These are phyloP conservation scores for Mormoops blainvillei DNA, from an alignment of 2,113 vertebrate species.

Conservation along the genomic window DNA sequence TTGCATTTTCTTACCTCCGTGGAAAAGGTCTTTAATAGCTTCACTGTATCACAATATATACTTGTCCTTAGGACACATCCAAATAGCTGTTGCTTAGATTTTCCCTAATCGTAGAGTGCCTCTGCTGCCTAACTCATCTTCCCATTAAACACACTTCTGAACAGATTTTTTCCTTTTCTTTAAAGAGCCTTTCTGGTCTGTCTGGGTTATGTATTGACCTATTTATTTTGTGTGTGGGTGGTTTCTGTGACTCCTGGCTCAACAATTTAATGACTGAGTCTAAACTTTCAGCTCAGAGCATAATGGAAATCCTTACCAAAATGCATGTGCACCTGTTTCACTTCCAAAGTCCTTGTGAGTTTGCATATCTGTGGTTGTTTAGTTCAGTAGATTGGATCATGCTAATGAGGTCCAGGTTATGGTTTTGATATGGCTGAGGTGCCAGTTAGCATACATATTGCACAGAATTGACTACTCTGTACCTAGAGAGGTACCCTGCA, in stretches of 20 bases:
- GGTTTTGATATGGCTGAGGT: background rate
- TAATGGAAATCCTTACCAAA: slow-evolving; percentile 57
- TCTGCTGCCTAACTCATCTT: background rate
- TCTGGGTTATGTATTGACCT: slow-evolving; percentile 58
- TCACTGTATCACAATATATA: background rate
- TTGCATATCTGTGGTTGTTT: background rate
- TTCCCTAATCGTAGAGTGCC: background rate
- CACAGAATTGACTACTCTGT: background rate
- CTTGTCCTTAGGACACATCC: background rate
- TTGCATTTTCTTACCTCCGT: slow-evolving; percentile 21
- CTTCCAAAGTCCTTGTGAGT: background rate
- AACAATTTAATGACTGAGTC: slow-evolving; percentile 15
- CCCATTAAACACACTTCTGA: background rate
- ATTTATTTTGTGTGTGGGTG: slow-evolving; percentile 60
- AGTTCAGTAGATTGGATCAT: background rate
- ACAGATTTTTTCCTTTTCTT: slow-evolving; percentile 39
- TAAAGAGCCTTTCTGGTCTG: slow-evolving; percentile 16
- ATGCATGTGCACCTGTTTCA: slow-evolving; percentile 30
- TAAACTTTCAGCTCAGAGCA: slow-evolving; percentile 27
- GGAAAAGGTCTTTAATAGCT: background rate
- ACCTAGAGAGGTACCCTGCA: background rate
- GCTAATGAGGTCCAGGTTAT: background rate
- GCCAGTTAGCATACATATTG: background rate
- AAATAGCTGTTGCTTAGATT: background rate
- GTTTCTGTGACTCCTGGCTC: slow-evolving; percentile 51